Conservation (phyloP, 2,113 vertebrate species). For the Apaloderma vittatum region DNA sequence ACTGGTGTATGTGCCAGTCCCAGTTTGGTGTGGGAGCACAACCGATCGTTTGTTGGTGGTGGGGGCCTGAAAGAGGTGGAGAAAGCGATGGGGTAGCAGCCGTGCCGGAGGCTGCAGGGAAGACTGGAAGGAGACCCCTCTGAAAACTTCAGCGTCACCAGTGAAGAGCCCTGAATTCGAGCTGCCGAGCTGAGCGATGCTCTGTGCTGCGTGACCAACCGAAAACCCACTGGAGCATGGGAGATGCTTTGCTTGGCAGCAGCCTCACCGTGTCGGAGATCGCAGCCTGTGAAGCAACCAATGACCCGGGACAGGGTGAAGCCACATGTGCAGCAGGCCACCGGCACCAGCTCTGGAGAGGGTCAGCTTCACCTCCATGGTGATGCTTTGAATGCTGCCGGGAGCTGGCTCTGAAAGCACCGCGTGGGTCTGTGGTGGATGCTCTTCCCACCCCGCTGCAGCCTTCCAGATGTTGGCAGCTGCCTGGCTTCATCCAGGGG, state of each 20-base stretch:
- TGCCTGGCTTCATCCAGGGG: background rate
- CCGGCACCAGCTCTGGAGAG: background rate
- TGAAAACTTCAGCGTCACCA: background rate
- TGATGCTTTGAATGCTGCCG: background rate
- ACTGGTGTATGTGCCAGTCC: background rate
- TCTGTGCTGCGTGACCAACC: background rate
- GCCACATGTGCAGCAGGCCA: background rate
- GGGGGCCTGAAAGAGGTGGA: background rate
- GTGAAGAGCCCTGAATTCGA: background rate
- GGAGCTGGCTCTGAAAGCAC: background rate
- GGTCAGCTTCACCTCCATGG: background rate
- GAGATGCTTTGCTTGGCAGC: background rate
- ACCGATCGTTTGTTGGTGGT: accelerated
- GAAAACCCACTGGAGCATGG: background rate
- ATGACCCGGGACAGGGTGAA: background rate
- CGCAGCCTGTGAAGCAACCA: background rate
- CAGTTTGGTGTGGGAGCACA: accelerated
- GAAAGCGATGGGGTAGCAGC: background rate
- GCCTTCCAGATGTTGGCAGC: background rate
- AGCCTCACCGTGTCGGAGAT: background rate
- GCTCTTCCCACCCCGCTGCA: background rate
- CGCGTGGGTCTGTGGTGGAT: accelerated
- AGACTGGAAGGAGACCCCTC: background rate
- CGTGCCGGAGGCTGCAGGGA: accelerated
- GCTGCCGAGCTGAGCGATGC: background rate